Conservation (phyloP, 2,113 vertebrate genomes). For the Galbula dea region DNA sequence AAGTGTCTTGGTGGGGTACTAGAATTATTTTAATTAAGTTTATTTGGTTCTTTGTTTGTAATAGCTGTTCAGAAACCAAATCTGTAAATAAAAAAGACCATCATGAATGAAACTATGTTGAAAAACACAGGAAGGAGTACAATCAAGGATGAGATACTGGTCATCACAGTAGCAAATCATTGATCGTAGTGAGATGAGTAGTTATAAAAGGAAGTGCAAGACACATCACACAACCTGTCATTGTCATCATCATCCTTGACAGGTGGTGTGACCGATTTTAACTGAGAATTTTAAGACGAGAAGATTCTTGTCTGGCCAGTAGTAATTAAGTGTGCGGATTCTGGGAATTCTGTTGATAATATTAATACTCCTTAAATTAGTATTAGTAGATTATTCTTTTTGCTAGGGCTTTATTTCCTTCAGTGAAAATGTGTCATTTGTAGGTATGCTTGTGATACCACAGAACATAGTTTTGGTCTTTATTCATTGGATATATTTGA, state of each 20-base stretch:
- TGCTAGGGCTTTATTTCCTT: constrained; percentile 10
- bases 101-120: constrained; percentile 56
- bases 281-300: background rate
- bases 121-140: constrained; percentile 65
- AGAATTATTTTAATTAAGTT: background rate
- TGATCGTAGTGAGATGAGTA: constrained; percentile 76
- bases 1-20: background rate
- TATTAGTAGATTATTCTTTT: background rate
- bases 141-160: constrained; percentile 58
- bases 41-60: background rate
- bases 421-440: background rate
- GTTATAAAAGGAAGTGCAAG: constrained; percentile 70
- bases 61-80: constrained; percentile 63
- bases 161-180: constrained; percentile 84
- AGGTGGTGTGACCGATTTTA: constrained; percentile 77
- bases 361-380: background rate
- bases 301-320: constrained; percentile 17
- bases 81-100: constrained; percentile 63
- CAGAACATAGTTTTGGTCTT: background rate
- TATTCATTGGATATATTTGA: background rate
- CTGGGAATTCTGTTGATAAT: background rate
- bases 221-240: constrained; percentile 44
- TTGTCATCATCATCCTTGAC: constrained; percentile 58
- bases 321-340: background rate
- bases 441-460: background rate